These are phyloP conservation scores for Gandaritis pyraliata DNA, from an alignment of 2,888 invertebrate species.

Conservation along the genomic window DNA sequence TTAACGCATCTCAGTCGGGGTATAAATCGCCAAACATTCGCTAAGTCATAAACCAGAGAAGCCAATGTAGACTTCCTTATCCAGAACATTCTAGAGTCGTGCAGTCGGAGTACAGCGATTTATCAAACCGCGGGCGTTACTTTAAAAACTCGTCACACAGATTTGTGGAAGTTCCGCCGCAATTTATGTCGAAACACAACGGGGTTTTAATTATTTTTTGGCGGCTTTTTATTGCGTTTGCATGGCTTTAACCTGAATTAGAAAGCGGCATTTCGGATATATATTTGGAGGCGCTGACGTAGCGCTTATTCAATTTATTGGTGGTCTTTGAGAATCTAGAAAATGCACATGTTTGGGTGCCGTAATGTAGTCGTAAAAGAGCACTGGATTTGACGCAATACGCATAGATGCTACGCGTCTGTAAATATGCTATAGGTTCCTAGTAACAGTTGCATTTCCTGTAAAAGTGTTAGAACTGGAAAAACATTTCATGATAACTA, in stretches of 20 bases:
- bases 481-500: too few species aligned
- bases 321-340: too few species aligned
- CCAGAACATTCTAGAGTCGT: conserved; percentile 25
- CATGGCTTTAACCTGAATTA: conserved; percentile 17
- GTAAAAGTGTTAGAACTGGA: too few species aligned
- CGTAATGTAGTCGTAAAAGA: too few species aligned
- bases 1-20: conserved; percentile 24
- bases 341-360: too few species aligned
- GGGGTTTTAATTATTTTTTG: conserved; percentile 46
- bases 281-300: background rate
- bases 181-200: conserved; percentile 45
- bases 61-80: conserved; percentile 50
- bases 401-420: too few species aligned
- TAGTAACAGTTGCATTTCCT: too few species aligned
- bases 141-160: conserved; percentile 58
- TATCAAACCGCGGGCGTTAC: conserved; percentile 50
- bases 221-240: conserved; percentile 31
- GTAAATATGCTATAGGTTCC: too few species aligned
- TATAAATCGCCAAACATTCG: conserved; percentile 37
- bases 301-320: background rate
- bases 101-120: conserved; percentile 43
- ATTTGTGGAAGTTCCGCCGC: conserved; percentile 49
- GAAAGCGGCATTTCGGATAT: conserved; percentile 11
- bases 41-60: conserved; percentile 49
- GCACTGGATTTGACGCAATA: too few species aligned